Evolutionary conservation across 2,113 vertebrate genomes (phyloP).

Genomic region (Ceyx margarethae): DNA sequence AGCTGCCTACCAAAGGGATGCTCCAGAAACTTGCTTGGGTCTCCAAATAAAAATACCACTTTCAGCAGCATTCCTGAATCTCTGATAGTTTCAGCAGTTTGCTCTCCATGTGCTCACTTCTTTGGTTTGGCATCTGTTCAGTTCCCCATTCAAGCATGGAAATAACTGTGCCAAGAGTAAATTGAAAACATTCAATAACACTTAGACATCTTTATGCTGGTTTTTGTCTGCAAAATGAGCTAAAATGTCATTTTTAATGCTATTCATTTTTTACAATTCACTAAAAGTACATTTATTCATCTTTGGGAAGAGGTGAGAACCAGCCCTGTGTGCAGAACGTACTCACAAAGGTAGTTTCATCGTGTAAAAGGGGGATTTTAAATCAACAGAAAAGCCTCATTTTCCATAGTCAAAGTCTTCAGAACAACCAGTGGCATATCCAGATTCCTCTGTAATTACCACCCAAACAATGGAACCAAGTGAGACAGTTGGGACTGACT

Average conservation of each 20-base stretch:
- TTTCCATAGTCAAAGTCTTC: not conserved
- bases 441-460: constrained; percentile 1
- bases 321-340: not conserved
- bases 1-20: not conserved
- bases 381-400: not conserved
- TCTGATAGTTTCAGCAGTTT: not conserved
- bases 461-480: not conserved
- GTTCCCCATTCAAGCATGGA: constrained; percentile 18
- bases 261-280: not conserved
- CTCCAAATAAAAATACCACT: not conserved
- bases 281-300: not conserved
- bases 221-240: constrained; percentile 5
- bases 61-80: not conserved
- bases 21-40: not conserved
- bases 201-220: not conserved
- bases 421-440: not conserved
- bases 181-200: constrained; percentile 30
- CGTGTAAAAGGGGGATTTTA: not conserved
- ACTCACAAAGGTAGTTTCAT: not conserved
- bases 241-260: not conserved
- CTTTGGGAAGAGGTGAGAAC: not conserved
- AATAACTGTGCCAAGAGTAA: constrained; percentile 39
- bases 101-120: not conserved
- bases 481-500: not conserved
- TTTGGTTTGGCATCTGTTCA: constrained; percentile 15